Percentiles rank a stretch among this genome's conserved stretches.
Evolutionary conservation across 2,888 invertebrate species (phyloP).

Genomic region (Gymnoscelis rufifasciata): DNA sequence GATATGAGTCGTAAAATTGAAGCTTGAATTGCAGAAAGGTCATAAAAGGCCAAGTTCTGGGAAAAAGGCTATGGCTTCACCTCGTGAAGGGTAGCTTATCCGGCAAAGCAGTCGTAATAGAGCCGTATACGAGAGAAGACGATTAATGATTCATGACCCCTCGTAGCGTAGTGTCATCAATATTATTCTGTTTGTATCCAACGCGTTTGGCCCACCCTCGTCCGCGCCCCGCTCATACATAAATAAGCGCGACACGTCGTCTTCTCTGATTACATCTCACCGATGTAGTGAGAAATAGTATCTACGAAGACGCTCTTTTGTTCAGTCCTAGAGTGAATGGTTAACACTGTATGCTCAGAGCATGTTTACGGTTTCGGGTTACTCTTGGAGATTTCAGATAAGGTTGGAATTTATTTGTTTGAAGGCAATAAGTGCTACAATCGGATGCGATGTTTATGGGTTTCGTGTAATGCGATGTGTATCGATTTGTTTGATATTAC

Average conservation of each 20-base stretch:
- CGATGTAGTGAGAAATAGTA: slow-evolving; percentile 79
- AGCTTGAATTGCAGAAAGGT: not conserved
- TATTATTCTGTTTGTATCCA: slow-evolving; percentile 79
- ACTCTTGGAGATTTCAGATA: slow-evolving; percentile 74
- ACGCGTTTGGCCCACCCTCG: slow-evolving; percentile 74
- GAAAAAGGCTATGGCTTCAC: slow-evolving; percentile 46
- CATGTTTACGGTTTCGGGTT: slow-evolving; percentile 77
- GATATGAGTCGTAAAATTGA: not conserved
- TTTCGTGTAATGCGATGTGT: slow-evolving; percentile 43
- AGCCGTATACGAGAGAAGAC: slow-evolving; percentile 75
- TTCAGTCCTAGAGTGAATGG: slow-evolving; percentile 75
- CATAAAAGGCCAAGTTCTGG: no score
- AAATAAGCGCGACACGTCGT: slow-evolving; percentile 79
- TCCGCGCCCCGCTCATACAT: slow-evolving; percentile 77
- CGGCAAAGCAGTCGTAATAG: slow-evolving; percentile 73
- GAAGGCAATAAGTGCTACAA: slow-evolving; percentile 72
- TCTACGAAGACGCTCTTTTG: slow-evolving; percentile 74
- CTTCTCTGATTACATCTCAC: slow-evolving; percentile 80
- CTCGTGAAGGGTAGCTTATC: slow-evolving; percentile 72
- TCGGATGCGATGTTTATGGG: slow-evolving; percentile 59
- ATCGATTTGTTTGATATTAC: slow-evolving; percentile 18
- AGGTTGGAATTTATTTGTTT: slow-evolving; percentile 72
- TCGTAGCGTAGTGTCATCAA: slow-evolving; percentile 78
- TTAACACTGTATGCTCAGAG: slow-evolving; percentile 68
- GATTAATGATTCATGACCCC: slow-evolving; percentile 80